Base-by-base conservation (phyloP, 2,888 invertebrate genomes). In the Drosophila peninsularis region DNA sequence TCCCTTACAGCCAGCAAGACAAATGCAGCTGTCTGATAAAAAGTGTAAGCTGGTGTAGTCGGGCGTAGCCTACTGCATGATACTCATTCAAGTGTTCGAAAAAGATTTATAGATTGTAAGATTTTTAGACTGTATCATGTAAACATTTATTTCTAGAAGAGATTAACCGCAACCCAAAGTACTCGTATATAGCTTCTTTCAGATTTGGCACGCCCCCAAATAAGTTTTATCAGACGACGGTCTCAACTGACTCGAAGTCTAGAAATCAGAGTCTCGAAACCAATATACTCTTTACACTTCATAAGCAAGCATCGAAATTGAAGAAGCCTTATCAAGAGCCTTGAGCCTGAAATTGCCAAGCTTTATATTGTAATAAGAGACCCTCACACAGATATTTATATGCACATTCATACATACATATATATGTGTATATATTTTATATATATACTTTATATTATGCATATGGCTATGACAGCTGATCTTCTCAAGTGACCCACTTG, bases 401-500 rank as follows among this genome's bases (percentile, higher is more conserved):
- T 3, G 24, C 3, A 41, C 1, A 44, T n/a, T 3, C n/a, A 45
- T 27, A 5, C 13, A 21, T 14, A 24, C 11, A 39, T 10, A 58
- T 4, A 34, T 5, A 36, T 6, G 34, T 17, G 36, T 39, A 36
- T 10, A 54, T 52, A 14, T 21, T 14, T 44, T 56, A 57, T 45
- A n/a, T 58, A 41, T 44, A 39, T 41, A 14, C 2, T 5, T 32
- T 52, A 60, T 47, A 36, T 37, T 30, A 61, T 58, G 62, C 39
- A 19, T 24, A 55, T 50, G 36, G 47, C 39, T 34, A 34, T 68
- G 89, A 87, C 83, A 89, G 85, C 90, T 86, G 85, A 86, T 86
- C 85, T 85, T 75, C 80, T 78, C 86, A 88, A 89, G 88, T 89
- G 85, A 86, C 85, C 85, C 85, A 86, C 90, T 86, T 89, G 83